phyloP scores from a whole-genome alignment of 2,888 invertebrate species.

The Phlogophora meticulosa region DNA sequence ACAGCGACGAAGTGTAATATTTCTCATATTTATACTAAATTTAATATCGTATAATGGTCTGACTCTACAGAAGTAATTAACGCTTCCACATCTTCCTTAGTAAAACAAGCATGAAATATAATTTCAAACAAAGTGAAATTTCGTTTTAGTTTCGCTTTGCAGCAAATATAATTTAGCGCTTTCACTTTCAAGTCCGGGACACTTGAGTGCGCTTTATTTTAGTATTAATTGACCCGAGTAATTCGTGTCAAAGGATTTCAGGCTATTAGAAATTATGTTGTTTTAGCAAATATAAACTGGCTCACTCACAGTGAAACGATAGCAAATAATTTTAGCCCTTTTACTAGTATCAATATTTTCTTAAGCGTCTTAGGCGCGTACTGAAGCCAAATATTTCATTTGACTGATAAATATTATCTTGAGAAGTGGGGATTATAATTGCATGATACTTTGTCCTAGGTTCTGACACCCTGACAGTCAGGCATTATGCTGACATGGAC shows the following conservation, averaged over 20 bases:
- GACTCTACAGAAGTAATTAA: conserved; percentile 50
- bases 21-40: conserved; percentile 4
- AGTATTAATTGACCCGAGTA: conserved; percentile 24
- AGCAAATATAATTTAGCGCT: conserved; percentile 53
- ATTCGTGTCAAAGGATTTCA: conserved; percentile 27
- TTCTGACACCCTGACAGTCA: too few species aligned
- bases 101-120: conserved; percentile 64
- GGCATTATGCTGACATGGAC: too few species aligned
- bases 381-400: neutral
- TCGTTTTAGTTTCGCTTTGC: conserved; percentile 43
- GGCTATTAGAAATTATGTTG: conserved; percentile 18
- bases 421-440: too few species aligned
- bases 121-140: conserved; percentile 63
- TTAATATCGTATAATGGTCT: conserved; percentile 30
- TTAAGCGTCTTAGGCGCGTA: neutral
- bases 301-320: neutral
- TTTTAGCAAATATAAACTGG: conserved; percentile 13
- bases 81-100: conserved; percentile 45
- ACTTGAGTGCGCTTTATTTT: conserved; percentile 45
- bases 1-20: neutral
- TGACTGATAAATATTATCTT: too few species aligned
- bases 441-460: too few species aligned
- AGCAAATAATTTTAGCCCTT: neutral
- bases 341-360: neutral
- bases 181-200: conserved; percentile 50